Evolutionary conservation across 2,113 vertebrate species (phyloP), one percentile per base, ranked within the genome.

Genomic region (Tragelaphus scriptus): DNA sequence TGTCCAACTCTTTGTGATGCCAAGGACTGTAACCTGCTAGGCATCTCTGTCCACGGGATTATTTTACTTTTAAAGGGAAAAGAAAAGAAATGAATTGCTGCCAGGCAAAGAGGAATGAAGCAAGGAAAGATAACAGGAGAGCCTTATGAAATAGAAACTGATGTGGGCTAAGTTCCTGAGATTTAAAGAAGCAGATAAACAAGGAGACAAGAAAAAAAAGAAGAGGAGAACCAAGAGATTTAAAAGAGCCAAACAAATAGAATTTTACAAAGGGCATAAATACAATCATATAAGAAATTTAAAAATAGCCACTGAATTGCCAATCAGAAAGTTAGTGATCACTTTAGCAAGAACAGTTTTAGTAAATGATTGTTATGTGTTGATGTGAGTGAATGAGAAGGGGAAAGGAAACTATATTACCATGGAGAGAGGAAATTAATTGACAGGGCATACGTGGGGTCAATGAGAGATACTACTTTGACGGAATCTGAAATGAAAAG

Each of bases 1-100:
- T 7, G 11, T 44, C 23, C 0, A 0, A 44, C 23, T 77, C 12
- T 77, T 44, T 26, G 36, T 0, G 23, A 26, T 40, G 5, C 40
- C 36, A 14, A 7, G 71, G 12, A 25, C 71, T 44, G 12, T 44
- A 77, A 40, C 71, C 19, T 77, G 71, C 36, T 40, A 75, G 12
- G 23, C 71, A 13, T 14, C 11, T 44, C 71, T 75, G 36, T 75
- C 36, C 36, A 44, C 7, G 23, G 71, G 23, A 26, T 77, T 26
- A 77, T 77, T 44, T 53, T 13, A 23, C 44, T 53, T 75, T 71
- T 61, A 91, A 91, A n/a, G 21, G 25, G 23, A 26, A 10, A 49
- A 19, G 26, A 30, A 30, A 65, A 85, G 65, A 96, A 96, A 80
- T 40, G 7, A 51, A 86, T 47, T 44, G 4, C 7, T 87, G 11